Conservation (phyloP, 2,113 vertebrate genomes). For the Raja brachyura region DNA sequence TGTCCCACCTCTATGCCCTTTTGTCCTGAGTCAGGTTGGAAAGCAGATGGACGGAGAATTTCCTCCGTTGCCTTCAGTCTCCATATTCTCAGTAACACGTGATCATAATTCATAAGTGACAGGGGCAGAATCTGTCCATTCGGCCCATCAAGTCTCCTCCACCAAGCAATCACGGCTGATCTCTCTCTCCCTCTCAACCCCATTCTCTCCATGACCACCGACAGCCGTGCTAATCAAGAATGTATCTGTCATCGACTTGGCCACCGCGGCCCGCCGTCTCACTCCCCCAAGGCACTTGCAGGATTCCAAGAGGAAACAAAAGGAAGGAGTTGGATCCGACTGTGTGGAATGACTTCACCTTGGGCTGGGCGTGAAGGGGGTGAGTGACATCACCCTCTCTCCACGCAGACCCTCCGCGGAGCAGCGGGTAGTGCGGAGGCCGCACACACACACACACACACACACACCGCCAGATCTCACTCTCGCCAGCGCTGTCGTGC, state of each 20-base stretch:
- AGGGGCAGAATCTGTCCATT: no score
- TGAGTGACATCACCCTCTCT: background rate
- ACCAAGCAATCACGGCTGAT: no score
- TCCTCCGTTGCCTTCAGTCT: no score
- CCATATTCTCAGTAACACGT: background rate
- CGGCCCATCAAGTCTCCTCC: no score
- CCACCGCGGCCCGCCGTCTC: background rate
- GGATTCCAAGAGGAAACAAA: slow-evolving; percentile 27
- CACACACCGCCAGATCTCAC: background rate
- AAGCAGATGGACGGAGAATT: background rate
- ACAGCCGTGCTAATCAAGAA: no score
- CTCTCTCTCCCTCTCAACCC: no score
- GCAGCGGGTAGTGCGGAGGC: background rate
- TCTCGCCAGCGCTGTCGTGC: background rate
- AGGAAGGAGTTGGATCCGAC: background rate
- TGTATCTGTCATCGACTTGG: no score
- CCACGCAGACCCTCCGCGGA: background rate
- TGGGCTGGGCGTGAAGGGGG: background rate
- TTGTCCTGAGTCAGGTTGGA: background rate
- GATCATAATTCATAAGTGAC: no score
- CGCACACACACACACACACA: no score
- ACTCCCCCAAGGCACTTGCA: background rate
- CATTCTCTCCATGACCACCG: no score
- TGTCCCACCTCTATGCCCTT: background rate
- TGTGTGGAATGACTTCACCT: background rate